phyloP scores from a whole-genome alignment of 2,888 invertebrate species.

The Caenorhabditis plicata region DNA sequence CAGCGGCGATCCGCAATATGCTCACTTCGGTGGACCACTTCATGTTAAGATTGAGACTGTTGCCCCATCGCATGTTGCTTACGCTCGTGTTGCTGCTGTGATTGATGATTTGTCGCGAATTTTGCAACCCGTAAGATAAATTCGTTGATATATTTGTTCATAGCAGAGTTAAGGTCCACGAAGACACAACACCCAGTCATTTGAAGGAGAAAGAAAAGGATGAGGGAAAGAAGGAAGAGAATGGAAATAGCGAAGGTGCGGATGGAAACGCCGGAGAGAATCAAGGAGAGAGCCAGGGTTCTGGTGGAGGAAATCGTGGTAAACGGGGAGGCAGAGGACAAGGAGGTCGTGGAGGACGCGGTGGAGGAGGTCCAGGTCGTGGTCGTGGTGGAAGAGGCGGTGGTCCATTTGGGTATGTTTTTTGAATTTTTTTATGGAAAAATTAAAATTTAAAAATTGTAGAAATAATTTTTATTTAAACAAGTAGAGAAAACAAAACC shows the following conservation, averaged over 20 bases:
- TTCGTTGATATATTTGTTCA: too few relatives aligned
- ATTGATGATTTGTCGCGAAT: conserved; percentile 55
- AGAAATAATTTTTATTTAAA: background rate
- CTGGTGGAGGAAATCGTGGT: conserved; percentile 3
- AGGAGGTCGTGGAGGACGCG: conserved; percentile 31
- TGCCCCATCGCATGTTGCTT: conserved; percentile 63
- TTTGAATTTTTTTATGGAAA: background rate
- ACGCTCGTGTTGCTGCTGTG: conserved; percentile 61
- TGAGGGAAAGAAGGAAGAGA: conserved; percentile 8
- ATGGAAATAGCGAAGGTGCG: background rate
- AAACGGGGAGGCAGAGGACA: conserved; percentile 19
- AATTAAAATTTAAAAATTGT: background rate
- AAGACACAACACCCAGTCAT: conserved; percentile 43
- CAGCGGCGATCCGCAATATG: conserved; percentile 64
- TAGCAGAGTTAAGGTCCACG: conserved; percentile 36
- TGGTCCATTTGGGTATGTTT: conserved; percentile 15
- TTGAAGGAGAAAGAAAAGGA: conserved; percentile 27
- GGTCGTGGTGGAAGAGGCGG: conserved; percentile 27
- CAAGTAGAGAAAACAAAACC: background rate
- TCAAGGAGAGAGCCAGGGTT: background rate
- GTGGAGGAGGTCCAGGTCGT: conserved; percentile 23
- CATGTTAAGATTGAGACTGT: conserved; percentile 65
- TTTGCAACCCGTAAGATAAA: conserved; percentile 48
- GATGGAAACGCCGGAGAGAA: conserved; percentile 1
- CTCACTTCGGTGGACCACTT: conserved; percentile 64